A percentile compares a stretch with the other conserved stretches of the same genome.
phyloP scores from a whole-genome alignment of 2,113 vertebrate genomes.

The Grammomys dolichurus region DNA sequence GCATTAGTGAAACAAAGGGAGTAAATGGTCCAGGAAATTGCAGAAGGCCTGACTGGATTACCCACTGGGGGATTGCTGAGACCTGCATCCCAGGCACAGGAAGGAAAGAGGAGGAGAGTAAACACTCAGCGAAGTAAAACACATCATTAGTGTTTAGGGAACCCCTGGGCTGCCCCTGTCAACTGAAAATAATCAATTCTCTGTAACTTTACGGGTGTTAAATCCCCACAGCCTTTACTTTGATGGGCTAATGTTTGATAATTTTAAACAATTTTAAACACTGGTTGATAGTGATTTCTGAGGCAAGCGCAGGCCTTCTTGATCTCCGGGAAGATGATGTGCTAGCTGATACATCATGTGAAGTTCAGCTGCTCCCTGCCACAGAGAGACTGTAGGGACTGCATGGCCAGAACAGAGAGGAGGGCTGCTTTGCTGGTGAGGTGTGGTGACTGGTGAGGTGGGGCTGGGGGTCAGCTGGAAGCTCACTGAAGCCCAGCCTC shows the following conservation, averaged over 20 bases:
- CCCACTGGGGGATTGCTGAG: constrained; percentile 27
- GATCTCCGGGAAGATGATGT: background rate
- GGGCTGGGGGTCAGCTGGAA: fast-evolving
- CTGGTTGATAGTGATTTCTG: background rate
- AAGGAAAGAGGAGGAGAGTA: constrained; percentile 44
- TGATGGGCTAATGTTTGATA: background rate
- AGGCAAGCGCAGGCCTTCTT: background rate
- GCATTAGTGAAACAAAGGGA: constrained; percentile 51
- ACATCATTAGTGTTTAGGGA: constrained; percentile 47
- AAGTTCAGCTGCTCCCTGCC: background rate
- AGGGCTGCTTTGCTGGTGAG: fast-evolving
- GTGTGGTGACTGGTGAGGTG: background rate
- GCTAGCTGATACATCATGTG: fast-evolving
- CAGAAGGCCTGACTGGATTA: background rate
- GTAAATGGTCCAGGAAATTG: constrained; percentile 45
- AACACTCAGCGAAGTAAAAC: constrained; percentile 54
- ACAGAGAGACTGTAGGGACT: background rate
- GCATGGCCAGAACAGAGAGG: background rate
- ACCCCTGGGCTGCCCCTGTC: constrained; percentile 25
- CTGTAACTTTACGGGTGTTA: constrained; percentile 31
- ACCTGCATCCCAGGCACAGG: background rate
- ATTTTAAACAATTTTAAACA: background rate
- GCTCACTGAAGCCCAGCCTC: fast-evolving
- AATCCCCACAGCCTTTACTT: background rate
- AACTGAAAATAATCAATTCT: constrained; percentile 41